Percentiles rank a stretch among this genome's conserved stretches.
Evolutionary conservation across 2,113 vertebrate species (phyloP).

Genomic region (Salvelinus fontinalis): DNA sequence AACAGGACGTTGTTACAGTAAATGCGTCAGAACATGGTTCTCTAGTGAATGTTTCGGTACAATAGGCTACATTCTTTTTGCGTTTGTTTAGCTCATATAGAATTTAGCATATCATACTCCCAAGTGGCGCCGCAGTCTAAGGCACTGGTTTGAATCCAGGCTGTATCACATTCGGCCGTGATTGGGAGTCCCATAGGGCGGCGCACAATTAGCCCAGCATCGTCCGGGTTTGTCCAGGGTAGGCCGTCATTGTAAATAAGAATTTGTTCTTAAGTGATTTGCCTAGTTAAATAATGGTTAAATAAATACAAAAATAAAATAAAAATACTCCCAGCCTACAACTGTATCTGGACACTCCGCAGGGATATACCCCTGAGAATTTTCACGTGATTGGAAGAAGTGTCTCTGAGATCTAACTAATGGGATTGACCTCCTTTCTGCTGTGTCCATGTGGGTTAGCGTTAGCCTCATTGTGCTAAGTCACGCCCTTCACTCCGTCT

Average conservation of each 20-base stretch:
- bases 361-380: slow-evolving; percentile 15
- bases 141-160: too few relatives aligned
- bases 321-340: not conserved
- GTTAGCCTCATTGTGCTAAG: slow-evolving; percentile 48
- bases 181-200: too few relatives aligned
- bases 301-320: too few relatives aligned
- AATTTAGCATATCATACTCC: not conserved
- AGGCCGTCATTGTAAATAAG: too few relatives aligned
- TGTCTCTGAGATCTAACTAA: slow-evolving; percentile 55
- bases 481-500: slow-evolving; percentile 20
- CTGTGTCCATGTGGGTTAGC: slow-evolving; percentile 48
- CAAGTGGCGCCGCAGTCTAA: too few relatives aligned
- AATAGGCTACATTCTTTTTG: too few relatives aligned
- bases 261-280: too few relatives aligned
- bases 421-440: slow-evolving; percentile 70
- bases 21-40: not conserved
- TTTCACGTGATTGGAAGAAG: slow-evolving; percentile 35
- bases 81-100: too few relatives aligned
- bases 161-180: too few relatives aligned
- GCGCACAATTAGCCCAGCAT: too few relatives aligned
- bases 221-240: too few relatives aligned
- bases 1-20: not conserved
- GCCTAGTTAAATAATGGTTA: too few relatives aligned
- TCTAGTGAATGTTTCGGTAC: not conserved
- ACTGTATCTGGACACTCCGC: not conserved